Evolutionary conservation across 2,113 vertebrate species (phyloP).

Genomic region (Proterorhinus semilunaris): DNA sequence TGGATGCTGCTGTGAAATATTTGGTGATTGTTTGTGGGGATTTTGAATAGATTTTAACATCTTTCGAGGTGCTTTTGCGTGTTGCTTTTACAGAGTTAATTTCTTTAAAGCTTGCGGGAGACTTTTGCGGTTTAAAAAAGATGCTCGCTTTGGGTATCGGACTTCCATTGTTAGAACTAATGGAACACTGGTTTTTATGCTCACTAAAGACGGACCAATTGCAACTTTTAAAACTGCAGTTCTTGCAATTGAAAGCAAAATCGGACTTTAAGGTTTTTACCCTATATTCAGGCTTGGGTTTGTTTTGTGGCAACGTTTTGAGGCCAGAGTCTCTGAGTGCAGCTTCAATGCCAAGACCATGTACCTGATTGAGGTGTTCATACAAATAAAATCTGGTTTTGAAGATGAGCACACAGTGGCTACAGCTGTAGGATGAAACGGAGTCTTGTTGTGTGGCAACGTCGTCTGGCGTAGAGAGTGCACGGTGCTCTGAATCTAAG

Average conservation of each 20-base stretch:
- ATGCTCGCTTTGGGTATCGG: not conserved
- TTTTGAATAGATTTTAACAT: conserved; percentile 74
- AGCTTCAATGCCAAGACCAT: conserved; percentile 67
- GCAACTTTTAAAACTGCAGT: conserved; percentile 83
- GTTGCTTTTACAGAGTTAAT: conserved; percentile 67
- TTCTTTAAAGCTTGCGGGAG: conserved; percentile 59
- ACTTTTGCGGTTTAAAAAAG: conserved; percentile 73
- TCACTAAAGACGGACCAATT: conserved; percentile 76
- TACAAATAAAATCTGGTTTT: conserved; percentile 86
- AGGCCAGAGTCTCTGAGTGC: conserved; percentile 69
- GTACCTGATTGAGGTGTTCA: conserved; percentile 85
- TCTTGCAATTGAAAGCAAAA: conserved; percentile 79
- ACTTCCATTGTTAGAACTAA: conserved; percentile 4
- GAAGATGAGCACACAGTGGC: conserved; percentile 84
- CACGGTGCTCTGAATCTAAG: conserved; percentile 75
- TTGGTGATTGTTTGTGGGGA: conserved; percentile 71
- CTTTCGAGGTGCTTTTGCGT: conserved; percentile 72
- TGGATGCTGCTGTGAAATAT: conserved; percentile 60
- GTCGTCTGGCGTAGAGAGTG: conserved; percentile 74
- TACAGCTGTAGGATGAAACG: conserved; percentile 82
- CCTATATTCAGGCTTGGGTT: conserved; percentile 68
- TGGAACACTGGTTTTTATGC: conserved; percentile 80
- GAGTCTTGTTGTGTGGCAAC: conserved; percentile 69
- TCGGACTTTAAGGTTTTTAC: conserved; percentile 44
- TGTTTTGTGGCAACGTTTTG: conserved; percentile 43